Evolutionary conservation across 2,797 vertebrate species (phyloP), one percentile per base, ranked within the genome.

Genomic region (Halcyon smyrnensis): DNA sequence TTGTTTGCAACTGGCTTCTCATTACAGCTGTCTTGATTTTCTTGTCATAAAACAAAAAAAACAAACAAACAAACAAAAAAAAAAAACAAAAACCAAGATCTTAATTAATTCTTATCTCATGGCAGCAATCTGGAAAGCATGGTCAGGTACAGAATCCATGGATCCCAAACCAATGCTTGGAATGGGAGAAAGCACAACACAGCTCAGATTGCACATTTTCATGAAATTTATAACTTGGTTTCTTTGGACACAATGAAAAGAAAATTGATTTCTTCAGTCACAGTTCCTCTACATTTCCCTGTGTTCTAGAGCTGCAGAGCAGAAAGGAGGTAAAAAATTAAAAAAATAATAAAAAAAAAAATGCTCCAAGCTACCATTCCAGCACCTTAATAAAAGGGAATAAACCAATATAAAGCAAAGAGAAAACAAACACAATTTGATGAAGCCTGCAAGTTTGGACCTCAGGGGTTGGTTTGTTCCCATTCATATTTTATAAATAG

Each of bases 401-500:
- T 63, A 90, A 89, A 59, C 28, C 28, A 84, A 74, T 54, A 81
- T 11, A 79, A 82, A 19, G 18, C 5, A 93, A 82, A 88, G 24
- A 74, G 39, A 88, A 93, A 93, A 36, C 32, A 91, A 94, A 90
- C 36, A 78, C 30, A 71, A 54, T 21, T 62, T 46, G 70, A 25
- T 56, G 9, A 76, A 76, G 23, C 21, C 60, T 84, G 43, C 5
- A 89, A 63, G 25, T 73, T 86, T 88, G 39, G 92, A 62, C 63
- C 59, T 65, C 32, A 37, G 41, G 70, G 39, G 8, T 60, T 85
- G 71, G 62, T 85, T 96, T 95, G 60, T 85, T 90, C 87, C 24
- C 14, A n/a, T 60, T 68, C 27, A 76, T 88, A 67, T 90, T 95
- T 96, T 87, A 88, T 70, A 95, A 90, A 82, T 50, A 84, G 28